phyloP scores from a whole-genome alignment of 2,797 vertebrate genomes.

The Champsocephalus esox region DNA sequence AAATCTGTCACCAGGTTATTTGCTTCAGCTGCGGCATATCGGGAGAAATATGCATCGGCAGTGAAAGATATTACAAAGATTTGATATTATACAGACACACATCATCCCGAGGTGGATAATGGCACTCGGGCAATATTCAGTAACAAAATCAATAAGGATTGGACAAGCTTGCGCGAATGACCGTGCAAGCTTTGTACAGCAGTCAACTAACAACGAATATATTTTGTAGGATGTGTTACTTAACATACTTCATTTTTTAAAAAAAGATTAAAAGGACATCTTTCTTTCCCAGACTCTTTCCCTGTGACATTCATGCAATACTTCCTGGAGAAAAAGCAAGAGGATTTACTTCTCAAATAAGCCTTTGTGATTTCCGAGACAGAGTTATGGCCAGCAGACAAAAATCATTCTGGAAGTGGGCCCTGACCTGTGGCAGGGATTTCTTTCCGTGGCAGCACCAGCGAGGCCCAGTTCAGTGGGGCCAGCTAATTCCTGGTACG shows the following conservation, averaged over 20 bases:
- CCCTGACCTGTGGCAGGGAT: slow-evolving; percentile 65
- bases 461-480: slow-evolving; percentile 67
- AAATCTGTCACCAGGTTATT: slow-evolving; percentile 77
- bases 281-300: background rate
- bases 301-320: slow-evolving; percentile 46
- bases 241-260: slow-evolving; percentile 17
- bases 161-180: slow-evolving; percentile 53
- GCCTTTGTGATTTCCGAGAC: slow-evolving; percentile 60
- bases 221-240: slow-evolving; percentile 55
- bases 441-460: slow-evolving; percentile 74
- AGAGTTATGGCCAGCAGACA: slow-evolving; percentile 46
- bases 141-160: slow-evolving; percentile 80
- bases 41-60: slow-evolving; percentile 52
- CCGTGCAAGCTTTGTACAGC: slow-evolving; percentile 38
- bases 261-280: background rate
- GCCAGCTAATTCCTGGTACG: slow-evolving; percentile 81
- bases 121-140: slow-evolving; percentile 77
- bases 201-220: slow-evolving; percentile 70
- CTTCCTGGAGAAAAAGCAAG: slow-evolving; percentile 30
- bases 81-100: slow-evolving; percentile 70
- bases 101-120: slow-evolving; percentile 67
- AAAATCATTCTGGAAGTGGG: slow-evolving; percentile 57
- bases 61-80: slow-evolving; percentile 70
- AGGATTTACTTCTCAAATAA: slow-evolving; percentile 77
- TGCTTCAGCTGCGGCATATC: slow-evolving; percentile 64